phyloP scores from a whole-genome alignment of 64 coral and sea anemone species.

The Orbicella faveolata region DNA sequence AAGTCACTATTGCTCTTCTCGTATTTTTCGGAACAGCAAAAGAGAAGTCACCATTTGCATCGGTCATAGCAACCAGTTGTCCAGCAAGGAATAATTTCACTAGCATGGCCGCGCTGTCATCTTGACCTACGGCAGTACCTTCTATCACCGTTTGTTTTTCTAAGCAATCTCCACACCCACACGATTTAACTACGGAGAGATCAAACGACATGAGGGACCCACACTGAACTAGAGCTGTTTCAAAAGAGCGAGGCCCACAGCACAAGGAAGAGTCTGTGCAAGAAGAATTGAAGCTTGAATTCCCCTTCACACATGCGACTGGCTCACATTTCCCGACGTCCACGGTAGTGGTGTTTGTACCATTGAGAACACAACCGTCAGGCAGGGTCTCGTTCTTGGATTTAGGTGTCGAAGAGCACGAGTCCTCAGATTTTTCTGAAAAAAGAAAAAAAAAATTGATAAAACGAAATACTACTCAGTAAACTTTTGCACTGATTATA shows the following conservation, averaged over 20 bases:
- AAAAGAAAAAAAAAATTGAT: not conserved
- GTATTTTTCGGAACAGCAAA: not conserved
- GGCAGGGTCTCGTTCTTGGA: not conserved
- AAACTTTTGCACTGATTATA: no score
- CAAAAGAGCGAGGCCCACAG: not conserved
- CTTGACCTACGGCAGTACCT: not conserved
- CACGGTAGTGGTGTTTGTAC: slow-evolving; percentile 6
- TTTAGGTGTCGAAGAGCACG: not conserved
- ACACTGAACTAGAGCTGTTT: not conserved
- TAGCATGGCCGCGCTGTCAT: not conserved
- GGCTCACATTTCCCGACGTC: slow-evolving; percentile 1
- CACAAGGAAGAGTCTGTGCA: not conserved
- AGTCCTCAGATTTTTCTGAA: not conserved
- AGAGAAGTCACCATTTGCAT: not conserved
- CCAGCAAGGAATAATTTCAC: not conserved
- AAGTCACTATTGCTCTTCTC: slow-evolving; percentile 10
- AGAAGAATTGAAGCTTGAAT: not conserved
- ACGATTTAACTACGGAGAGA: no score
- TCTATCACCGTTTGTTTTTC: not conserved
- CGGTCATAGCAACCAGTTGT: not conserved
- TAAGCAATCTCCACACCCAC: no score
- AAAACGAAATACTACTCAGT: no score
- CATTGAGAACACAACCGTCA: not conserved
- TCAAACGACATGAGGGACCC: not conserved
- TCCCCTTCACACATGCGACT: not conserved